Base-by-base conservation (phyloP, 2,113 vertebrate genomes). In the Seriola aureovittata region DNA sequence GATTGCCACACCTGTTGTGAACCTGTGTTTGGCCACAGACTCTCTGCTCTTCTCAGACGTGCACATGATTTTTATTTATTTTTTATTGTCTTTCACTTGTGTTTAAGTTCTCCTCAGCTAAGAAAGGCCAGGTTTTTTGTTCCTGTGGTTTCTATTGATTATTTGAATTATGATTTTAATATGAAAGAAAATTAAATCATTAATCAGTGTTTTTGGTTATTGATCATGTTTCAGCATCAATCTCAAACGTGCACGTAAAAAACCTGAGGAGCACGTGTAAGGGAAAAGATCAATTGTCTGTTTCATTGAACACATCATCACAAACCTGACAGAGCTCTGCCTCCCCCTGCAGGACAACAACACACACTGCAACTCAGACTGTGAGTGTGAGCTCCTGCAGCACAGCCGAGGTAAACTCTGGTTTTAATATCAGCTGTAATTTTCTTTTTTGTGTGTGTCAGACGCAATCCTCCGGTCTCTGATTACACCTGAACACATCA, bases 341-440 rank as follows among this genome's bases (percentile, higher is more conserved):
- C 55, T 48, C 77, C 70, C 73, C 8, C 84, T 78, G 48, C 29
- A 46, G 87, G 84, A 71, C 54, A 40, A 8, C 21, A 21, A 19
- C 7, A 19, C n/a, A 25, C 44, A 60, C 10, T 71, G 54, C 74
- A 70, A 46, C 66, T 42, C 59, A 59, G 13, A 29, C 34, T 63
- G 52, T 29, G 29, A 29, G 29, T 29, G 29, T 2, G 29, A 29
- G 29, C 29, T 29, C 29, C 29, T 29, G 29, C 29, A 29, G 44
- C 44, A 46, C 13, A 46, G 3, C 14, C 0, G 4, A 19, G 16
- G 46, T 16, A 48, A 4, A 48, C 46, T 48, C 13, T 17, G 46
- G 5, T 5, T 14, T 3, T 5, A 16, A 1, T 14, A 5, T 16
- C 46, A 48, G 46, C 48, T 50, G 5, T 19, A 8, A 19, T 5